Percentiles rank a stretch among this genome's conserved stretches.
phyloP scores from a whole-genome alignment of 2,797 vertebrate genomes.

The Harpagifer antarcticus region DNA sequence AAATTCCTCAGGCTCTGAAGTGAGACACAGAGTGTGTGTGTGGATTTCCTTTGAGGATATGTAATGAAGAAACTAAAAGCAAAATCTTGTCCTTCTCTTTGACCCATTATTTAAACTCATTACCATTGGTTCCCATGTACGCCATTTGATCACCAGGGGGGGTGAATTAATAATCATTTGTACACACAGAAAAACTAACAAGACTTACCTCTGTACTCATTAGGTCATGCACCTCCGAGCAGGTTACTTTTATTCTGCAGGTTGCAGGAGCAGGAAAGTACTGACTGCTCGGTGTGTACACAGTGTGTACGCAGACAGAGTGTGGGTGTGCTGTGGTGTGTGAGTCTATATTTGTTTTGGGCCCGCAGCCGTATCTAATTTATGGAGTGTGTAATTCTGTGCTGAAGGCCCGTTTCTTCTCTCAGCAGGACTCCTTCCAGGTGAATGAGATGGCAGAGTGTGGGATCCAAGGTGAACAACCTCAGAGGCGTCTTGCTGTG shows the following conservation, averaged over 20 bases:
- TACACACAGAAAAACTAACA: background rate
- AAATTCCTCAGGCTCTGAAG: conserved; percentile 54
- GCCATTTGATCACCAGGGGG: background rate
- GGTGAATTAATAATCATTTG: background rate
- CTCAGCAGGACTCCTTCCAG: conserved; percentile 71
- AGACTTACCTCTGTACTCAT: conserved; percentile 29
- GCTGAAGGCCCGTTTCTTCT: conserved; percentile 24
- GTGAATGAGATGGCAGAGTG: conserved; percentile 88
- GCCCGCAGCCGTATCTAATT: background rate
- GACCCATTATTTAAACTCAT: background rate
- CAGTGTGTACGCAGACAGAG: background rate
- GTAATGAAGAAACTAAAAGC: background rate
- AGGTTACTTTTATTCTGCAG: conserved; percentile 60
- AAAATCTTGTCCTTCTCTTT: background rate
- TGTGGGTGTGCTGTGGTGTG: conserved; percentile 3
- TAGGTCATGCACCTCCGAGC: conserved; percentile 46
- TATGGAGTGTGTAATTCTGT: background rate
- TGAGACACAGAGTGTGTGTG: conserved; percentile 31
- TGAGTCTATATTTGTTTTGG: conserved; percentile 28
- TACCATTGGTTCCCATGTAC: background rate
- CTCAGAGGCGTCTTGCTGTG: conserved; percentile 82
- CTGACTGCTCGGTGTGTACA: background rate
- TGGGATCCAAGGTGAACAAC: conserved; percentile 81
- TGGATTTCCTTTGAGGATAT: conserved; percentile 5
- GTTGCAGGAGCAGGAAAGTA: conserved; percentile 35